phyloP scores from a whole-genome alignment of 2,888 invertebrate species.

The Caenorhabditis sulstoni region DNA sequence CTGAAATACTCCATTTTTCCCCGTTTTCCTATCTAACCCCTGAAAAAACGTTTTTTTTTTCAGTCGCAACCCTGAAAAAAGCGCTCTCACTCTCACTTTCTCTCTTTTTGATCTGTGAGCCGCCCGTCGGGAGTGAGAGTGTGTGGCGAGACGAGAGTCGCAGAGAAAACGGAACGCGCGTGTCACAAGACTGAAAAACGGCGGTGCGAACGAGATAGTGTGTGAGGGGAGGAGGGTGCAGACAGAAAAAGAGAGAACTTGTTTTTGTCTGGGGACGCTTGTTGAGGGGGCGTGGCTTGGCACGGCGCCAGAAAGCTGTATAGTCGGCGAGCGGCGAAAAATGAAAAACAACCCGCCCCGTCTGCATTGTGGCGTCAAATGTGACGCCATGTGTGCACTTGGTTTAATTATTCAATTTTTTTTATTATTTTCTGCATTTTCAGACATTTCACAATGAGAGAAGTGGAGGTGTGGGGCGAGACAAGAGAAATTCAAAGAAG shows the following conservation, averaged over 20 bases:
- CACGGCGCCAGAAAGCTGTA: not conserved
- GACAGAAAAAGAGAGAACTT: not conserved
- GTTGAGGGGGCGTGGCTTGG: not conserved
- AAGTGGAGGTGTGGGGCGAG: not conserved
- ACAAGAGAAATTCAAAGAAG: slow-evolving; percentile 30
- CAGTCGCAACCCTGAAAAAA: slow-evolving; percentile 1
- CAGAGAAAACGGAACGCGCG: not conserved
- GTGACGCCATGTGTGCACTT: no score
- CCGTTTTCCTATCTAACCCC: not conserved
- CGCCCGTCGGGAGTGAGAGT: not conserved
- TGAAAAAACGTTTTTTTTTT: not conserved
- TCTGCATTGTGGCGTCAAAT: no score
- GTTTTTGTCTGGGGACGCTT: not conserved
- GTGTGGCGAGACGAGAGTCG: not conserved
- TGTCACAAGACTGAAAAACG: not conserved
- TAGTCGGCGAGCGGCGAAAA: not conserved
- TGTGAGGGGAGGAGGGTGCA: not conserved
- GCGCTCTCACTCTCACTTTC: not conserved
- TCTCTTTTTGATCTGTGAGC: slow-evolving; percentile 6
- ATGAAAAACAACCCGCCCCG: not conserved
- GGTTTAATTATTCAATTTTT: no score
- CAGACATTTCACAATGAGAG: not conserved
- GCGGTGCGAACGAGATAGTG: not conserved
- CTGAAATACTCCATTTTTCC: not conserved
- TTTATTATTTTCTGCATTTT: not conserved